phyloP scores from a whole-genome alignment of 2,888 invertebrate species.

The Rambutsinella grinnellia region DNA sequence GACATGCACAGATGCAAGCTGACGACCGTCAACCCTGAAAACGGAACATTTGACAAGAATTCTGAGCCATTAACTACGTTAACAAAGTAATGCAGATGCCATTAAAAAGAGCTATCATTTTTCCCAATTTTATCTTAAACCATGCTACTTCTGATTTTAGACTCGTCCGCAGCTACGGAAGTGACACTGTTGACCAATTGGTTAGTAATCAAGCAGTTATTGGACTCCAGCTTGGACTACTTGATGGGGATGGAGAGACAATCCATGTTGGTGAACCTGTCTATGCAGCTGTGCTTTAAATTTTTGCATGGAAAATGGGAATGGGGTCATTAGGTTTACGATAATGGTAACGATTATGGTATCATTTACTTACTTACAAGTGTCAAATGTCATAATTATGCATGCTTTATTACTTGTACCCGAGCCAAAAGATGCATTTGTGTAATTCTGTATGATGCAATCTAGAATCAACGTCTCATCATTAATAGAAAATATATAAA shows the following conservation, averaged over 20 bases:
- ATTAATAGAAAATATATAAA: too few species aligned
- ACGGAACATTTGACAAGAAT: slow-evolving; percentile 48
- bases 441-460: too few species aligned
- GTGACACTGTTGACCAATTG: slow-evolving; percentile 50
- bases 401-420: too few species aligned
- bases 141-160: slow-evolving; percentile 18
- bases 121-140: background rate
- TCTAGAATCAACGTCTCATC: too few species aligned
- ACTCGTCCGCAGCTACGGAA: slow-evolving; percentile 51
- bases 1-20: slow-evolving; percentile 60
- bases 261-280: slow-evolving; percentile 63
- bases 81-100: slow-evolving; percentile 42
- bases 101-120: background rate
- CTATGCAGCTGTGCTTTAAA: slow-evolving; percentile 61
- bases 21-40: slow-evolving; percentile 59
- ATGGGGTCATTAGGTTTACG: too few species aligned
- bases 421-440: too few species aligned
- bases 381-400: too few species aligned
- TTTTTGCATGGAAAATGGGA: background rate
- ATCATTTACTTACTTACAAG: too few species aligned
- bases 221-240: slow-evolving; percentile 60
- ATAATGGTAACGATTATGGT: too few species aligned
- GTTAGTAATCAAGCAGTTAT: slow-evolving; percentile 57
- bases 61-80: slow-evolving; percentile 62
- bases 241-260: slow-evolving; percentile 23